These are phyloP conservation scores for Brenthis daphne DNA, from an alignment of 2,888 invertebrate species.

Conservation along the genomic window DNA sequence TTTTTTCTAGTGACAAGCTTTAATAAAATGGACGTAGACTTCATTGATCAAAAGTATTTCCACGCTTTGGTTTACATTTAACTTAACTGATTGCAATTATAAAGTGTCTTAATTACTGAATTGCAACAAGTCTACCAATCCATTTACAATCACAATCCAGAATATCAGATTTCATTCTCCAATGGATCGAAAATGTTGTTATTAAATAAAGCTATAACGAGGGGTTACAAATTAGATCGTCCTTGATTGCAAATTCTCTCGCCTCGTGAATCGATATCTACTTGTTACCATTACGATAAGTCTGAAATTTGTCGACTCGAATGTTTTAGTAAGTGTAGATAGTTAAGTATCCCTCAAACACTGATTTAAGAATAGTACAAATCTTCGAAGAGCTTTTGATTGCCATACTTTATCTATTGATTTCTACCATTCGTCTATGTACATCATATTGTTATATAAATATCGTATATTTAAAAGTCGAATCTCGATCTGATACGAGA, in stretches of 20 bases:
- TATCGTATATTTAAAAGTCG: neutral
- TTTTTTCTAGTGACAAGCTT: conserved; percentile 11
- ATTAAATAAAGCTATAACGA: conserved; percentile 22
- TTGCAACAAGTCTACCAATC: conserved; percentile 3
- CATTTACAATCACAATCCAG: conserved; percentile 16
- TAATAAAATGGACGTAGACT: conserved; percentile 6
- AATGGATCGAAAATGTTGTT: conserved; percentile 23
- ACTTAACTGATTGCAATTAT: neutral
- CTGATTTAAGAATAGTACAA: neutral
- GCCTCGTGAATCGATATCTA: neutral
- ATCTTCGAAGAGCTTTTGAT: neutral
- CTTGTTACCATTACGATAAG: conserved; percentile 10
- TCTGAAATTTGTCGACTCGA: neutral
- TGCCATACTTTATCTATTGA: conserved; percentile 7
- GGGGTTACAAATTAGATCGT: conserved; percentile 14
- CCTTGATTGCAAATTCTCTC: conserved; percentile 16
- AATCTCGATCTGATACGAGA: conserved; percentile 19
- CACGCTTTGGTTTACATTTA: neutral
- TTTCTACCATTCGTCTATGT: neutral
- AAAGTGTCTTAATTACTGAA: neutral
- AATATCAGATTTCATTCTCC: conserved; percentile 20
- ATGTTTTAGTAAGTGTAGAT: neutral
- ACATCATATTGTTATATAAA: neutral
- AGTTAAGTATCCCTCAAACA: neutral
- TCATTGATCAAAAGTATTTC: conserved; percentile 1